phyloP scores from a whole-genome alignment of 2,113 vertebrate species.

The Cepphus grylle region DNA sequence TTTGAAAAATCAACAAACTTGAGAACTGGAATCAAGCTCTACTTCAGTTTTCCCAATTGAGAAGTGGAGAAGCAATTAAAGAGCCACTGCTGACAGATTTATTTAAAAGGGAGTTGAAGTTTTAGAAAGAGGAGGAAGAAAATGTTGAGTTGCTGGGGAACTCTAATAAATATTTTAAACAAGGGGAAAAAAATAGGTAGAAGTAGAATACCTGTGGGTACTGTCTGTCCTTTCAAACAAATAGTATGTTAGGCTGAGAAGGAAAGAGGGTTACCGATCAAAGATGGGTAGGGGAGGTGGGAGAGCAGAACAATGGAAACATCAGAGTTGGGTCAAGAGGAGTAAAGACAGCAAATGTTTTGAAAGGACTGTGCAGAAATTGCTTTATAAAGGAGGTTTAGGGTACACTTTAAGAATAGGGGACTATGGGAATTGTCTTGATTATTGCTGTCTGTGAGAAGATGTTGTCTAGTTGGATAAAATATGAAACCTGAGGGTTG shows the following conservation, averaged over 20 bases:
- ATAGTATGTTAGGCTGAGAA: background rate
- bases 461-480: background rate
- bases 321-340: background rate
- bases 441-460: background rate
- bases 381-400: background rate
- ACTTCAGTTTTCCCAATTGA: background rate
- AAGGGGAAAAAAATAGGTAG: rapidly evolving
- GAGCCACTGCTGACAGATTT: background rate
- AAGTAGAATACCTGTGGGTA: background rate
- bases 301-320: background rate
- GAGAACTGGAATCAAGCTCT: background rate
- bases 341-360: background rate
- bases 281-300: background rate
- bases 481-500: background rate
- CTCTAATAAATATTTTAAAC: background rate
- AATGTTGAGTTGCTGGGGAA: background rate
- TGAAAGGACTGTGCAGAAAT: background rate
- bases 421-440: background rate
- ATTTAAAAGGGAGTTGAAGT: background rate
- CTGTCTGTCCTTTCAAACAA: background rate
- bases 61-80: background rate
- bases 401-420: background rate
- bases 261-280: background rate
- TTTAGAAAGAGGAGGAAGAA: background rate
- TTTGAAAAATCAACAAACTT: background rate